Base-by-base conservation (phyloP, 2,797 vertebrate genomes). In the Coracias cyanogaster region DNA sequence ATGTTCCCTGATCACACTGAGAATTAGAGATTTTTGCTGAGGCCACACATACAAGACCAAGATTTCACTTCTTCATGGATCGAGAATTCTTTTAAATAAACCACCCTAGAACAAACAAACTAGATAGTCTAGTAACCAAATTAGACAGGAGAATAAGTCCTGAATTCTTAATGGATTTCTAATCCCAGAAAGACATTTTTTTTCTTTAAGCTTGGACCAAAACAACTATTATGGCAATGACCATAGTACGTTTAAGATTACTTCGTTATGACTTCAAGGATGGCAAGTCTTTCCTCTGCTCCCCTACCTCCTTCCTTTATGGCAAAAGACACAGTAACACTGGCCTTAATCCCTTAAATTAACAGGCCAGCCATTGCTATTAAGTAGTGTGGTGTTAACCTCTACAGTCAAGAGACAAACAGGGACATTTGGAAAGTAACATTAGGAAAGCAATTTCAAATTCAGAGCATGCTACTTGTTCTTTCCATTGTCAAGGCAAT, bases 401-500 rank as follows among this genome's bases (percentile, higher is more conserved):
- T n/a, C 39, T 72, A 73, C n/a, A 58, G 10, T 52, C 78, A 58
- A 49, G 74, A 89, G 20, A 82, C 41, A 91, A 91, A 89, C 37
- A 69, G 20, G 33, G 58, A 35, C 1, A 0, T 65, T 76, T 94
- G 67, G 20, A 91, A 89, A 85, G 12, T 14, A 65, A 41, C 46
- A 43, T 62, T 43, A 62, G 28, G 66, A 91, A 95, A 91, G 43
- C 26, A 72, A 93, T 87, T 91, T 89, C 49, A 86, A 46, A 89
- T 76, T 86, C 80, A 55, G 18, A 37, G 33, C 24, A 19, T 69
- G 31, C 2, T 9, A 48, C 86, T 91, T 85, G 37, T 58, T 78
- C 45, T 91, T 91, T 87, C 66, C 16, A 58, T 46, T 85, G 49
- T 89, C 67, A 85, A 72, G 55, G 15, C 41, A 74, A 58, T 72